Conservation (phyloP, 2,888 invertebrate genomes). For the Drosophila helvetica region DNA sequence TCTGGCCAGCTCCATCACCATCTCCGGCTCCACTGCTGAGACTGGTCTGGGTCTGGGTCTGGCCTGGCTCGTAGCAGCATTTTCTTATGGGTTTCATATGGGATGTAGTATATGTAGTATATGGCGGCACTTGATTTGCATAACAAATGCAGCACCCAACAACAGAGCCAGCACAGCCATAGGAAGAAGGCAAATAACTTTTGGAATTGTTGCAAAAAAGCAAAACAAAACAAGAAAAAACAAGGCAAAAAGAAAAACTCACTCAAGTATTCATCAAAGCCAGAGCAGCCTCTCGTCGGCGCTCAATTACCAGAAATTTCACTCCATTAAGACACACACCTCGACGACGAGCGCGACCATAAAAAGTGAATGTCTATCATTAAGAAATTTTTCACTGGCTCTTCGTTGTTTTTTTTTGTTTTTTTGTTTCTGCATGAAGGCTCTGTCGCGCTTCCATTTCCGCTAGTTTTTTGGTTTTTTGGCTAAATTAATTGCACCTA, state of each 20-base stretch:
- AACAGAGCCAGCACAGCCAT: slow-evolving; percentile 21
- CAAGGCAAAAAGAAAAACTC: slow-evolving; percentile 14
- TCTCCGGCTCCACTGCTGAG: slow-evolving; percentile 40
- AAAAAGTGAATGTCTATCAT: slow-evolving; percentile 79
- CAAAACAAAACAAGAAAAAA: slow-evolving; percentile 8
- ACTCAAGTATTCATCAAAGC: slow-evolving; percentile 68
- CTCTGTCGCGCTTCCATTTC: slow-evolving; percentile 56
- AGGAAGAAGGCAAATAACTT: slow-evolving; percentile 12
- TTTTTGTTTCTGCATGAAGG: slow-evolving; percentile 15
- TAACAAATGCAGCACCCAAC: slow-evolving; percentile 70
- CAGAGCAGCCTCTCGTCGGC: slow-evolving; percentile 58
- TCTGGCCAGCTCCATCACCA: slow-evolving; percentile 43
- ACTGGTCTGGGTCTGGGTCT: slow-evolving; percentile 32
- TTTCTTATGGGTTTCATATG: slow-evolving; percentile 53
- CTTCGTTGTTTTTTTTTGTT: slow-evolving; percentile 19
- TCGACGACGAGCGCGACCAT: slow-evolving; percentile 62
- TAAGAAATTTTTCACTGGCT: slow-evolving; percentile 53
- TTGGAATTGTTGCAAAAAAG: slow-evolving; percentile 38
- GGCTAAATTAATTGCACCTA: slow-evolving; percentile 73
- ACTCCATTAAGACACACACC: slow-evolving; percentile 77
- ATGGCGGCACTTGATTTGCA: slow-evolving; percentile 76
- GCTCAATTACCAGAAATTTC: slow-evolving; percentile 75
- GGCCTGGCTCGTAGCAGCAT: slow-evolving; percentile 51
- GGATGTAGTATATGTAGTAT: too few species aligned
- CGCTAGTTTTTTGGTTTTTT: too few species aligned